phyloP scores from a whole-genome alignment of 2,888 invertebrate genomes.

The Limenitis arthemis region DNA sequence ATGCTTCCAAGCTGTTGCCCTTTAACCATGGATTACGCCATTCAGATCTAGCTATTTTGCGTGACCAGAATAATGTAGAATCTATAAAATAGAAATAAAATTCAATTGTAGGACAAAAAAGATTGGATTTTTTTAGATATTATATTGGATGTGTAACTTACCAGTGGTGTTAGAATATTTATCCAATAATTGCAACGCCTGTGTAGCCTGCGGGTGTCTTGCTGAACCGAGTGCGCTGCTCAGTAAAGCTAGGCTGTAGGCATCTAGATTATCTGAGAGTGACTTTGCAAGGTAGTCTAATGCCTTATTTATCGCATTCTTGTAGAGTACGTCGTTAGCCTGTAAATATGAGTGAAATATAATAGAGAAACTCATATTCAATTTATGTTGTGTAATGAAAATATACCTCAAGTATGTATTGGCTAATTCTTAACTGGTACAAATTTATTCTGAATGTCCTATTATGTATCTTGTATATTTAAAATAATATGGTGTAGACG shows the following conservation, averaged over 20 bases:
- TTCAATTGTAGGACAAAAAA: no score
- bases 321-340: slow-evolving; percentile 64
- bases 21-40: slow-evolving; percentile 61
- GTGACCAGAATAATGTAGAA: slow-evolving; percentile 55
- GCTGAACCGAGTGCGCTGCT: slow-evolving; percentile 84
- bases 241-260: slow-evolving; percentile 84
- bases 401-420: no score
- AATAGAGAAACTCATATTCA: no score
- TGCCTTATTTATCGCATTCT: slow-evolving; percentile 81
- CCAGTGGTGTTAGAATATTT: slow-evolving; percentile 63
- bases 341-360: slow-evolving; percentile 24
- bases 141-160: slow-evolving; percentile 13
- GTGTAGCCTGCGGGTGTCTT: slow-evolving; percentile 78
- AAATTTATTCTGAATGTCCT: no score
- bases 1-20: slow-evolving; percentile 69
- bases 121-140: no score
- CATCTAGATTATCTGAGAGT: slow-evolving; percentile 73
- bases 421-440: no score
- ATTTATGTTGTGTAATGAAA: no score
- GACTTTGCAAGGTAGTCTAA: slow-evolving; percentile 81
- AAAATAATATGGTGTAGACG: no score
- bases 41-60: slow-evolving; percentile 44
- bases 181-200: slow-evolving; percentile 68
- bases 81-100: slow-evolving; percentile 31
- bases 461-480: no score